Evolutionary conservation across 2,888 invertebrate species (phyloP).

Genomic region (Eupithecia dodoneata): DNA sequence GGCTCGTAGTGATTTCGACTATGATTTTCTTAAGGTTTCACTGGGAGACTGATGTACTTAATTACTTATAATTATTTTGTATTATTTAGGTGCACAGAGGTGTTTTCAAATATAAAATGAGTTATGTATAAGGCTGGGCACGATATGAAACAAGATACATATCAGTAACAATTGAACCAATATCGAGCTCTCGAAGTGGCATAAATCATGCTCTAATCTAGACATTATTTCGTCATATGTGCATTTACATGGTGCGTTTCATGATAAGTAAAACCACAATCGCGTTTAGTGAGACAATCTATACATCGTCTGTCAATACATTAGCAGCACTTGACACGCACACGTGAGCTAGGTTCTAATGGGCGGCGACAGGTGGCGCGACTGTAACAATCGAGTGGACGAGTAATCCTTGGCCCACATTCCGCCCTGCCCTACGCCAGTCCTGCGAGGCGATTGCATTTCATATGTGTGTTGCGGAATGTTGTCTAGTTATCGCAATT

Average conservation of each 20-base stretch:
- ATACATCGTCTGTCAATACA: background rate
- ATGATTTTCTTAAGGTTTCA: background rate
- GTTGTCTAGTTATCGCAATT: background rate
- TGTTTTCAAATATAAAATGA: too few relatives aligned
- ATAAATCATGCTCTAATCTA: too few relatives aligned
- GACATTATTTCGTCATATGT: background rate
- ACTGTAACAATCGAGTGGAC: slow-evolving; percentile 32
- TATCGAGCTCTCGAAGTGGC: background rate
- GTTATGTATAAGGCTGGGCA: too few relatives aligned
- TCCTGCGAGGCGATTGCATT: background rate
- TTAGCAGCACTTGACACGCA: background rate
- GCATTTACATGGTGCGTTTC: background rate
- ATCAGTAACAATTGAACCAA: background rate
- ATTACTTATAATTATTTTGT: background rate
- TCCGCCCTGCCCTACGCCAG: slow-evolving; percentile 32
- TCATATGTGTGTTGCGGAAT: background rate
- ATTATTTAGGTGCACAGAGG: too few relatives aligned
- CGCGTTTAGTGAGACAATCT: background rate
- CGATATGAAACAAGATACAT: background rate
- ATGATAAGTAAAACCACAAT: background rate
- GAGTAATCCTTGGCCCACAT: slow-evolving; percentile 65
- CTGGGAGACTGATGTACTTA: background rate
- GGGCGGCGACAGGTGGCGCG: slow-evolving; percentile 28
- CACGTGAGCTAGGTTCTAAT: slow-evolving; percentile 18
- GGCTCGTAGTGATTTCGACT: background rate